phyloP scores from a whole-genome alignment of 2,888 invertebrate genomes.

The Pheosia gnoma region DNA sequence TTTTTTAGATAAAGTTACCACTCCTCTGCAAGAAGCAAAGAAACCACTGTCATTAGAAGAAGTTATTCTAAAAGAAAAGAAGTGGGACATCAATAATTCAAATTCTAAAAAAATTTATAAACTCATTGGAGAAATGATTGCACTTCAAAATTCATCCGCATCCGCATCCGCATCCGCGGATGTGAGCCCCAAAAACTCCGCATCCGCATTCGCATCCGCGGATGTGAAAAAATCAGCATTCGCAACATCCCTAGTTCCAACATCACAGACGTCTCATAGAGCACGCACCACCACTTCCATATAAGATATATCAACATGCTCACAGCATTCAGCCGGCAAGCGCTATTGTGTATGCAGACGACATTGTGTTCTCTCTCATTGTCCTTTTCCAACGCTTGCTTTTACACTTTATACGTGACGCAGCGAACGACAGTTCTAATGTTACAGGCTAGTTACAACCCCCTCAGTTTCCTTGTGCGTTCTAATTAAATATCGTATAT shows the following conservation, averaged over 20 bases:
- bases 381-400: slow-evolving; percentile 2
- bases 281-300: background rate
- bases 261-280: background rate
- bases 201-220: too few relatives aligned
- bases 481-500: background rate
- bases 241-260: background rate
- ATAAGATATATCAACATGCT: background rate
- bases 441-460: background rate
- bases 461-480: background rate
- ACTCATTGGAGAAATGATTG: too few relatives aligned
- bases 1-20: too few relatives aligned
- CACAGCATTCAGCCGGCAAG: background rate
- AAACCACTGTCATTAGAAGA: too few relatives aligned
- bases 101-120: too few relatives aligned
- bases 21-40: too few relatives aligned
- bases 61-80: too few relatives aligned
- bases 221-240: too few relatives aligned
- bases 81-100: too few relatives aligned
- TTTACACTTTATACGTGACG: background rate
- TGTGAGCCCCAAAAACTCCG: too few relatives aligned
- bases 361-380: background rate
- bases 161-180: too few relatives aligned
- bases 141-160: too few relatives aligned
- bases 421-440: background rate
- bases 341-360: background rate